Evolutionary conservation across 2,113 vertebrate genomes (phyloP), one percentile per base, ranked within the genome.

Genomic region (Casuarius casuarius): DNA sequence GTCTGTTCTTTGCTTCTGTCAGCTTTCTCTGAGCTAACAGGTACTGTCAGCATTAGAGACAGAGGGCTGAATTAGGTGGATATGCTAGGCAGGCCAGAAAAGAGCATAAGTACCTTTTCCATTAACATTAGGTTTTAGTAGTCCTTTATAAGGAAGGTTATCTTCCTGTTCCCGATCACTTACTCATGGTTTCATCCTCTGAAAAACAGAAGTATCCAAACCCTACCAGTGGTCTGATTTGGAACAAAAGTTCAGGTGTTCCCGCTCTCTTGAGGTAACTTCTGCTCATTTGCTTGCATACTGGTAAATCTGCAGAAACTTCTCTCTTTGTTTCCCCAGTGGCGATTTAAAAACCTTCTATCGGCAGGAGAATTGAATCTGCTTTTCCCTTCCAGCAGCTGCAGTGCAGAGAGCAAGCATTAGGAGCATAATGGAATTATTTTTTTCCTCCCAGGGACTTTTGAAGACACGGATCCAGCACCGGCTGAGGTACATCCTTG

Each of bases 401-500:
- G 74, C 74, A 72, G 26, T 61, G 84, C 68, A n/a, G 56, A 81
- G 17, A n/a, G 48, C n/a, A 48, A 19, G 51, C 10, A 2, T 87
- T 70, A 44, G 48, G 35, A 75, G 26, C 12, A 7, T 59, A 68
- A 68, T 15, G n/a, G 25, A 2, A 13, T 17, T n/a, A 9, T 22
- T 13, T 23, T 35, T 23, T 63, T 9, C 35, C 20, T 80, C 58
- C 35, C 84, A 99, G 99, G 99, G 99, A 14, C 98, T 99, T 91
- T 73, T 99, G 84, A 99, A 98, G 97, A 99, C 99, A 95, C 98
- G 98, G 81, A 97, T 99, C 85, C 98, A 99, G 80, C 98, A 98
- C 87, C 98, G 99, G 65, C 97, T 99, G 14, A 98, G 99, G 52
- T 99, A 99, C 77, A 98, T 99, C 72, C 97, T 99, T 1, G 99